Evolutionary conservation across 2,888 invertebrate species (phyloP), one percentile per base, ranked within the genome.

Genomic region (Scotopteryx bipunctaria): DNA sequence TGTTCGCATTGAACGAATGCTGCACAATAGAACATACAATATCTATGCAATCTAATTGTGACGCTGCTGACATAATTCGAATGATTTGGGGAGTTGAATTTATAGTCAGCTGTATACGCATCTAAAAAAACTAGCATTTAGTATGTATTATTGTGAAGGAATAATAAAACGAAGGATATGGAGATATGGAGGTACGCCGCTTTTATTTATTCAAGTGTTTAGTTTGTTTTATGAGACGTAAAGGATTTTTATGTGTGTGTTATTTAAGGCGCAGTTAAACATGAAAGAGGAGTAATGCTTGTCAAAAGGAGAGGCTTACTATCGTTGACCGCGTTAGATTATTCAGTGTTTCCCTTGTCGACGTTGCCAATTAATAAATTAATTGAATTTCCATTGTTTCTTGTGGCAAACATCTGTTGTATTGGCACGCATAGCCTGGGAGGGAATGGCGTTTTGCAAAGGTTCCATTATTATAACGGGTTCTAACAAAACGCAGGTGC

Each of bases 21-120:
- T 66, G 55, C 57, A 76, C 71, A 78, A 79, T 81, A 71, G 74
- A 70, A 79, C 78, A 78, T 73, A 78, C 73, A 75, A 76, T 73
- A 68, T 71, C 66, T 66, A 62, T 52, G 60, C 58, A 58, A 69
- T 74, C 73, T 77, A 77, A 78, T 78, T 77, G 78, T 81, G 65
- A 64, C 61, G 59, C 72, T 78, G 76, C 81, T 80, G 83, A 83
- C 78, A 77, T 73, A 76, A 80, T 79, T 77, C 74, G 73, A 74
- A 76, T 75, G 70, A 79, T 78, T 77, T 66, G 72, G 76, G 76
- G 73, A 70, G 67, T 63, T 58, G 68, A 73, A 85, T 81, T 78
- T 80, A 83, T 73, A 63, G 66, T 63, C 78, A 78, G 78, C 76
- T 81, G 49, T 54, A 50, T 45, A 50, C 17, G 72, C 68, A 45